These are phyloP conservation scores for Agrilus mali DNA, from an alignment of 2,888 invertebrate species.

Conservation along the genomic window DNA sequence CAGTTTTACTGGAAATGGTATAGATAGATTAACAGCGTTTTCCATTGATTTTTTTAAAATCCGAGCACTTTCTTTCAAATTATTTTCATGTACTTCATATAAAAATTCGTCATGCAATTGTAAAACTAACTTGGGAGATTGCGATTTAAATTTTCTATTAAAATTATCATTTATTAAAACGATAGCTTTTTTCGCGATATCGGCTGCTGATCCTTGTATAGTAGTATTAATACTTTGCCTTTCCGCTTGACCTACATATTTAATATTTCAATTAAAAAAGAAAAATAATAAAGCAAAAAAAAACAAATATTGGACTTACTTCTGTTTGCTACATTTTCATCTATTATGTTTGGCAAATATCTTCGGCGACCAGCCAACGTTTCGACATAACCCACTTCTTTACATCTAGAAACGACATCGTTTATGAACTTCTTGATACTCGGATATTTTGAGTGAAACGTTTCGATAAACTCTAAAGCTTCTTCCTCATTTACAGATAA, in stretches of 20 bases:
- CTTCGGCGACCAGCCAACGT: slow-evolving; percentile 72
- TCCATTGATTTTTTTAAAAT: slow-evolving; percentile 74
- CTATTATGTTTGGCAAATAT: slow-evolving; percentile 62
- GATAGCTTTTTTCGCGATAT: slow-evolving; percentile 88
- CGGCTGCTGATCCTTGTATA: slow-evolving; percentile 94
- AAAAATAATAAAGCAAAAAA: slow-evolving; percentile 3
- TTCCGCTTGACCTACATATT: slow-evolving; percentile 77
- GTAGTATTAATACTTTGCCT: slow-evolving; percentile 94
- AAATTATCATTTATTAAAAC: slow-evolving; percentile 55
- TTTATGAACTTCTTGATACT: slow-evolving; percentile 52
- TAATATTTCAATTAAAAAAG: slow-evolving; percentile 2
- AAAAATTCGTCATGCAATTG: slow-evolving; percentile 96
- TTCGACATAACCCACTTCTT: slow-evolving; percentile 63
- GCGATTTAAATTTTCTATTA: slow-evolving; percentile 31
- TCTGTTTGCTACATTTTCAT: slow-evolving; percentile 42
- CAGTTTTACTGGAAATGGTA: slow-evolving; percentile 81
- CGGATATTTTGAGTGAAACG: slow-evolving; percentile 68
- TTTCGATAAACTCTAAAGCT: slow-evolving; percentile 65
- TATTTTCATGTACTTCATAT: slow-evolving; percentile 64
- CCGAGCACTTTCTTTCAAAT: slow-evolving; percentile 42
- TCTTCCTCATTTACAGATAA: slow-evolving; percentile 67
- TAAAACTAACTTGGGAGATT: slow-evolving; percentile 57
- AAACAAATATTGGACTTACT: slow-evolving; percentile 35
- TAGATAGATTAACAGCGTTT: slow-evolving; percentile 52
- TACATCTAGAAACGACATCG: slow-evolving; percentile 44